phyloP scores from a whole-genome alignment of 2,888 invertebrate genomes.

The Drosophila kambysellisi region DNA sequence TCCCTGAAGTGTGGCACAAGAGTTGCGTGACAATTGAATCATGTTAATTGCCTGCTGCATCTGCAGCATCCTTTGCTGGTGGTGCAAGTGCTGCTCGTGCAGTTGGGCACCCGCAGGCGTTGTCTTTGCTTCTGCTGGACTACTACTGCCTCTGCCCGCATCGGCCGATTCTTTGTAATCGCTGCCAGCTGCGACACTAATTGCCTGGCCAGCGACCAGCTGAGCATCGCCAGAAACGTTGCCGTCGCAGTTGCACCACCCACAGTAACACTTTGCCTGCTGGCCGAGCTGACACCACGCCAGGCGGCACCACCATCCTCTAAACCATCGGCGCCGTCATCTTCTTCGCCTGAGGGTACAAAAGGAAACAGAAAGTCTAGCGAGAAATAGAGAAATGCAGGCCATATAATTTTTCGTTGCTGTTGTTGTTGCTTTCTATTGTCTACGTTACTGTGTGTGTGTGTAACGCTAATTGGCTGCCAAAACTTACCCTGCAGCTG shows the following conservation, averaged over 20 bases:
- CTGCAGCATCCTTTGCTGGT: slow-evolving; percentile 56
- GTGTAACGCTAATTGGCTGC: slow-evolving; percentile 59
- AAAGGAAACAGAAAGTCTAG: slow-evolving; percentile 83
- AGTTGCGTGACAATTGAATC: slow-evolving; percentile 78
- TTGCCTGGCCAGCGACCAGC: slow-evolving; percentile 72
- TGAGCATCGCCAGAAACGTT: slow-evolving; percentile 66
- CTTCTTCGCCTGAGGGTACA: slow-evolving; percentile 82
- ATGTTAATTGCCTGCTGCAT: slow-evolving; percentile 77
- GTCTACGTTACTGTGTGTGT: slow-evolving; percentile 32
- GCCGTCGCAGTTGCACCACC: slow-evolving; percentile 36
- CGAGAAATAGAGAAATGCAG: slow-evolving; percentile 75
- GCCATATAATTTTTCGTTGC: slow-evolving; percentile 49
- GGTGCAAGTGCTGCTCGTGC: slow-evolving; percentile 30
- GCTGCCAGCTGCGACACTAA: slow-evolving; percentile 64
- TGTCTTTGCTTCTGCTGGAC: slow-evolving; percentile 29
- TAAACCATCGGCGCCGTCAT: slow-evolving; percentile 59
- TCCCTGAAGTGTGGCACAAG: slow-evolving; percentile 78
- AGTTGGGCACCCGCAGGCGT: slow-evolving; percentile 40
- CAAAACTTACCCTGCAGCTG: slow-evolving; percentile 84
- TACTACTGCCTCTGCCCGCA: slow-evolving; percentile 24
- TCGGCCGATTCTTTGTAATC: slow-evolving; percentile 46
- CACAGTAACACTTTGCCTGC: slow-evolving; percentile 41
- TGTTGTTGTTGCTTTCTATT: slow-evolving; percentile 27
- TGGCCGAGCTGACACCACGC: slow-evolving; percentile 62
- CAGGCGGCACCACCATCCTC: slow-evolving; percentile 73